Base-by-base conservation (phyloP, 2,113 vertebrate species). In the Phalacrocorax brasilianus region DNA sequence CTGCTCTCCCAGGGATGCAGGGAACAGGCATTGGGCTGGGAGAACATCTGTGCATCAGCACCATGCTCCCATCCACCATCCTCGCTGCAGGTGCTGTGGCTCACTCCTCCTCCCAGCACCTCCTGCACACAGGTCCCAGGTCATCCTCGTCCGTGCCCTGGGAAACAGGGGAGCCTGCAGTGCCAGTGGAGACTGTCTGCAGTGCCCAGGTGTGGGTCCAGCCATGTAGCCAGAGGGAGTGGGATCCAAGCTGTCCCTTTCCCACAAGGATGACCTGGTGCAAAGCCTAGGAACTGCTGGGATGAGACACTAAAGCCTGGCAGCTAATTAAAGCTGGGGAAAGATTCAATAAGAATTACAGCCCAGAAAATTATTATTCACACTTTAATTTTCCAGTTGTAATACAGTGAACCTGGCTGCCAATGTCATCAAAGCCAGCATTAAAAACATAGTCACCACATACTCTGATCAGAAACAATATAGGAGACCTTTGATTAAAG, bases 361-460 rank as follows among this genome's bases (percentile, higher is more conserved):
- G 33, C n/a, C 76, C 2, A 21, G 47, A 52, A 32, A 52, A 49
- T 27, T 58, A 42, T 27, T 49, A 84, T 56, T 61, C 82, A 93
- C 0, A 0, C 19, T 97, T 95, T 96, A 95, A 96, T 96, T 91
- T 93, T 91, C 78, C 89, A 92, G 77, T 72, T 89, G 82, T 40
- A 85, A 90, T 30, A 90, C 67, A 88, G 70, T 61, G 49, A 92
- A 74, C n/a, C n/a, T 81, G 63, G 70, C 44, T 84, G 74, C 50
- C 73, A 66, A 1, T 53, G 42, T 50, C 53, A 88, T 75, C 72
- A 72, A 67, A 17, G 63, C 70, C 72, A 88, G 75, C 67, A 88
- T 47, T 53, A 52, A 85, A 79, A 94, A 55, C 22, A 32, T 4
- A 65, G 75, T 50, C 50, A 85, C 23, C 33, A 71, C 44, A 66